Evolutionary conservation across 2,888 invertebrate species (phyloP), one percentile per base, ranked within the genome.

Genomic region (Lasius fuliginosus): DNA sequence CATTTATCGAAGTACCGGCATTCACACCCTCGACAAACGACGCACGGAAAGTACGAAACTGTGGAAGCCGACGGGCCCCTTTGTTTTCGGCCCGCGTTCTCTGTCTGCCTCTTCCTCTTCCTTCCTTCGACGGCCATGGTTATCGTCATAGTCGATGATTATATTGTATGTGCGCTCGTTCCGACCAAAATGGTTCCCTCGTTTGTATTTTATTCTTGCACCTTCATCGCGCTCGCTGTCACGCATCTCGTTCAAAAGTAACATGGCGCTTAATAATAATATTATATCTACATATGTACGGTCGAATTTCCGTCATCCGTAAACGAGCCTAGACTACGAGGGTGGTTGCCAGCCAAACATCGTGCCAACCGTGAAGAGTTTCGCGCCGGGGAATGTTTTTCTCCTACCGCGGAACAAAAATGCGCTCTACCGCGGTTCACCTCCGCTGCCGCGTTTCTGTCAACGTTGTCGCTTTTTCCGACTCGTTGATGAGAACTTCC

Each of bases 1-100:
- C 88, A 86, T 90, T 91, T 87, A 85, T 86, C 53, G 75, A 90
- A 91, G 87, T 87, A 86, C 85, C 76, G 73, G 87, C 53, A 86
- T 91, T 91, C 91, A 85, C 90, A 85, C 90, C 85, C 86, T 89
- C 84, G 82, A 75, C 73, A 65, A 71, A 83, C 36, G 23, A 60
- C 75, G 58, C 64, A 30, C 64, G 60, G 40, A 85, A 69, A 40
- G 75, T 76, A 64, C 69, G 77, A 86, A 90, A 85, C 77, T 64
- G 23, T 23, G 86, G 84, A 88, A 88, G 85, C 67, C 67, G 36
- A 76, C 60, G 71, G 68, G 64, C 77, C 90, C 83, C 86, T 90
- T 90, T 90, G 89, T 86, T 81, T 68, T 77, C 67, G 49, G 69
- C 64, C 46, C 1, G 15, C n/a, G 36, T 42, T 12, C 30, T 33